Conservation (phyloP, 2,113 vertebrate species). For the Zeus faber region DNA sequence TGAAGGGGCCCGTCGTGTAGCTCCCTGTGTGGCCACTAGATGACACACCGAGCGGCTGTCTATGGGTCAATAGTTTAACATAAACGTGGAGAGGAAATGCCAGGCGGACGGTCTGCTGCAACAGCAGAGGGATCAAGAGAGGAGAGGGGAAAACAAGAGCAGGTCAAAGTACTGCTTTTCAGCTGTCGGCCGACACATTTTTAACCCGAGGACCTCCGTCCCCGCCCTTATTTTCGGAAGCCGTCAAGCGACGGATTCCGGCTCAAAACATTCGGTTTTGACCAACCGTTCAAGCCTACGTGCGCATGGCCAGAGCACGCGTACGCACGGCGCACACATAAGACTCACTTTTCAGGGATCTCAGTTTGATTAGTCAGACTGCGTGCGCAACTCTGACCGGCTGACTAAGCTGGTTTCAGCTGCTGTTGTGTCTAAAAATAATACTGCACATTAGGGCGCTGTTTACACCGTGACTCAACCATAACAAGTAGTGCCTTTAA, state of each 20-base stretch:
- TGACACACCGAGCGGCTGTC: conserved; percentile 16
- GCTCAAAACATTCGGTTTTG: too few relatives aligned
- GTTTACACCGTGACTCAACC: conserved; percentile 20
- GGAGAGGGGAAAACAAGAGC: background rate
- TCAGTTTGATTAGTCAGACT: too few relatives aligned
- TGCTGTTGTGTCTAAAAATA: conserved; percentile 31
- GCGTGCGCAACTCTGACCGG: too few relatives aligned
- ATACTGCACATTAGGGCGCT: conserved; percentile 26
- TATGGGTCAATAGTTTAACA: conserved; percentile 25
- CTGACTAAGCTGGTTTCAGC: conserved; percentile 49
- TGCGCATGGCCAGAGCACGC: too few relatives aligned
- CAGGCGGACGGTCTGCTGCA: conserved; percentile 8
- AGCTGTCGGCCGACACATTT: background rate
- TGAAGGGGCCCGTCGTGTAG: too few relatives aligned
- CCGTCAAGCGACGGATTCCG: too few relatives aligned
- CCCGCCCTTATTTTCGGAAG: too few relatives aligned
- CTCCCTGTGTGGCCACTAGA: conserved; percentile 53
- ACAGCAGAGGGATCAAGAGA: conserved; percentile 11
- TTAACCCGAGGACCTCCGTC: too few relatives aligned
- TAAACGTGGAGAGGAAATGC: conserved; percentile 33
- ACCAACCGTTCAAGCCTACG: too few relatives aligned
- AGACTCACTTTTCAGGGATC: too few relatives aligned
- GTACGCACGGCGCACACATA: too few relatives aligned
- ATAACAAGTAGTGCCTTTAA: too few relatives aligned
- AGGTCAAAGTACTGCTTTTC: background rate